phyloP scores from a whole-genome alignment of 2,113 vertebrate genomes.

The Melanerpes formicivorus region DNA sequence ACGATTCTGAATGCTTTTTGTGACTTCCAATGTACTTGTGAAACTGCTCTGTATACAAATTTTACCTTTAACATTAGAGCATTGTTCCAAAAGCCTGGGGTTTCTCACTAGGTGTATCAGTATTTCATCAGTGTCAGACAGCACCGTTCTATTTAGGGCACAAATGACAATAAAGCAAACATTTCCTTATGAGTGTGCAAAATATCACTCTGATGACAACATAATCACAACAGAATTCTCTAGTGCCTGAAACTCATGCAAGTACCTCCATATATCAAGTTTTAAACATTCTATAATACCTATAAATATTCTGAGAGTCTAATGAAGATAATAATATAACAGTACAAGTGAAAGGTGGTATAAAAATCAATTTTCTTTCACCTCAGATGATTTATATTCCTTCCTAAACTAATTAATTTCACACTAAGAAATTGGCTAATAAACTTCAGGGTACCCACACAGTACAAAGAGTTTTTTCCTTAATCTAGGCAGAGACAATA shows the following conservation, averaged over 20 bases:
- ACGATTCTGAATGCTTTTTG: neutral
- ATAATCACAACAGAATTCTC: conserved; percentile 73
- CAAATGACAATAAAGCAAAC: conserved; percentile 49
- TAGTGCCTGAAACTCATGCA: conserved; percentile 71
- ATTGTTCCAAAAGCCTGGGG: neutral
- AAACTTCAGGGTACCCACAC: conserved; percentile 47
- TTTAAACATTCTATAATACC: conserved; percentile 76
- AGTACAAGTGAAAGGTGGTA: conserved; percentile 57
- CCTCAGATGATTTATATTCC: conserved; percentile 63
- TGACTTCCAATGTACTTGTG: neutral
- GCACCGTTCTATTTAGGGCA: conserved; percentile 49
- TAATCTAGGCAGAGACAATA: neutral
- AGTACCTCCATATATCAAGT: conserved; percentile 73
- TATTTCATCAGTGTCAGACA: neutral
- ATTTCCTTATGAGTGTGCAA: conserved; percentile 62
- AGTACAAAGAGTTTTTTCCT: conserved; percentile 15
- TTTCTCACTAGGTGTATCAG: neutral
- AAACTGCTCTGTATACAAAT: neutral
- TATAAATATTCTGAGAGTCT: conserved; percentile 72
- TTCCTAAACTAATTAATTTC: conserved; percentile 75
- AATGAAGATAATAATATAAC: conserved; percentile 65
- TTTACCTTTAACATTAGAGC: neutral
- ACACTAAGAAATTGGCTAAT: conserved; percentile 66
- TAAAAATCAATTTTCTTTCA: conserved; percentile 75
- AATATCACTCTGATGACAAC: conserved; percentile 62